Conservation (phyloP, 2,797 vertebrate genomes). For the Bradypus variegatus region DNA sequence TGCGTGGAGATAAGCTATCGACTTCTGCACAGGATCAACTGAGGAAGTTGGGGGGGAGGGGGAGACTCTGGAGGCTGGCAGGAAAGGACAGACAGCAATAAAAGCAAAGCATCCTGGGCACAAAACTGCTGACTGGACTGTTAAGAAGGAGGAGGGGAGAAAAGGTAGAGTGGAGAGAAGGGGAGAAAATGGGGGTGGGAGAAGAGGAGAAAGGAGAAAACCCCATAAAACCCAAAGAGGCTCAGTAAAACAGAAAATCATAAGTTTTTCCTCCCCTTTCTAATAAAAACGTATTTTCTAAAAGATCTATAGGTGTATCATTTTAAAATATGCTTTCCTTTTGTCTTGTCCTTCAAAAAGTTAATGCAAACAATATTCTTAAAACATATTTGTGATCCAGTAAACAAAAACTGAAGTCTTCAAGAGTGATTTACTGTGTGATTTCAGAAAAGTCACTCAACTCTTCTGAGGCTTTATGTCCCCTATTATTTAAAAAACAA, state of each 20-base stretch:
- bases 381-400: background rate
- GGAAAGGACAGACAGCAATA: constrained; percentile 41
- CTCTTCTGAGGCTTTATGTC: constrained; percentile 23
- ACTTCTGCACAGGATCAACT: constrained; percentile 45
- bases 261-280: background rate
- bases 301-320: background rate
- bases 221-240: background rate
- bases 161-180: background rate
- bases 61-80: background rate
- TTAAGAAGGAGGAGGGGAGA: background rate
- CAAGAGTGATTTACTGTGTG: constrained; percentile 16
- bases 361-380: constrained; percentile 21
- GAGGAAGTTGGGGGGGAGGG: constrained; percentile 40
- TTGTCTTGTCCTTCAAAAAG: background rate
- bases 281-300: background rate
- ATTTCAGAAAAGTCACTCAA: constrained; percentile 19
- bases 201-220: background rate
- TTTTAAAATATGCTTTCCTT: constrained; percentile 20
- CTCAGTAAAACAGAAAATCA: background rate
- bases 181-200: background rate
- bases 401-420: constrained; percentile 21
- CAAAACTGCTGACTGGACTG: constrained; percentile 45
- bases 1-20: constrained; percentile 47
- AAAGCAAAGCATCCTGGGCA: constrained; percentile 8
- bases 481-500: constrained; percentile 6